Percentiles rank a stretch among this genome's conserved stretches.
phyloP scores from a whole-genome alignment of 2,888 invertebrate genomes.

The Latheticus oryzae region DNA sequence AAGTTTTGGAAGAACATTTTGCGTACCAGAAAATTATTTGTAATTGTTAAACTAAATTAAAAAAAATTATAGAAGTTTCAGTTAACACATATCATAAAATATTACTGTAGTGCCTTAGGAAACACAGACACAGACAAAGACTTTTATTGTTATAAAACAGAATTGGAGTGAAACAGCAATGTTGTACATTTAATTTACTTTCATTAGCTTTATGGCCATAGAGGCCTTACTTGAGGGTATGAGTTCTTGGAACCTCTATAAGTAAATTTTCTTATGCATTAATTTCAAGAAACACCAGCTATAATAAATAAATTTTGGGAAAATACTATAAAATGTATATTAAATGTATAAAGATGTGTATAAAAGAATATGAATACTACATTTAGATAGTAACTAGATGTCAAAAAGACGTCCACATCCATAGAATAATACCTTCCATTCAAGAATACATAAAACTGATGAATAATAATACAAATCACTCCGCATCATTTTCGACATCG shows the following conservation, averaged over 20 bases:
- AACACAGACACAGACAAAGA: slow-evolving; percentile 4
- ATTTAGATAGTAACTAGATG: slow-evolving; percentile 27
- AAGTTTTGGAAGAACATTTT: too few relatives aligned
- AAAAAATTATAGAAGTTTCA: too few relatives aligned
- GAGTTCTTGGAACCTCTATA: too few relatives aligned
- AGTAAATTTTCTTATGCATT: slow-evolving; percentile 6
- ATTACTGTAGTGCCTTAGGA: slow-evolving; percentile 1
- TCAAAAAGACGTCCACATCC: slow-evolving; percentile 15
- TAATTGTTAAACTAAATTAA: too few relatives aligned
- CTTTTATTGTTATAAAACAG: slow-evolving; percentile 28
- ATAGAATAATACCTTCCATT: slow-evolving; percentile 27
- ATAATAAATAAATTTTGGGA: slow-evolving; percentile 1
- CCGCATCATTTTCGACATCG: slow-evolving; percentile 21
- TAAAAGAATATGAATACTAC: slow-evolving; percentile 29
- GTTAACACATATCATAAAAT: too few relatives aligned
- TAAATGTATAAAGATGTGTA: slow-evolving; percentile 32
- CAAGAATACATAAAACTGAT: slow-evolving; percentile 10
- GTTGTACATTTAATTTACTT: slow-evolving; percentile 19
- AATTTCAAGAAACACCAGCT: slow-evolving; percentile 1
- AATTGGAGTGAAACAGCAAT: slow-evolving; percentile 13
- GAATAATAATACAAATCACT: slow-evolving; percentile 14
- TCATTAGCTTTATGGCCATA: slow-evolving; percentile 24
- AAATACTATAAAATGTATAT: slow-evolving; percentile 27
- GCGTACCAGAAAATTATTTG: too few relatives aligned
- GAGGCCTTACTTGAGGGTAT: slow-evolving; percentile 1